Conservation (phyloP, 2,888 invertebrate genomes). For the Cremastinae sp. region DNA sequence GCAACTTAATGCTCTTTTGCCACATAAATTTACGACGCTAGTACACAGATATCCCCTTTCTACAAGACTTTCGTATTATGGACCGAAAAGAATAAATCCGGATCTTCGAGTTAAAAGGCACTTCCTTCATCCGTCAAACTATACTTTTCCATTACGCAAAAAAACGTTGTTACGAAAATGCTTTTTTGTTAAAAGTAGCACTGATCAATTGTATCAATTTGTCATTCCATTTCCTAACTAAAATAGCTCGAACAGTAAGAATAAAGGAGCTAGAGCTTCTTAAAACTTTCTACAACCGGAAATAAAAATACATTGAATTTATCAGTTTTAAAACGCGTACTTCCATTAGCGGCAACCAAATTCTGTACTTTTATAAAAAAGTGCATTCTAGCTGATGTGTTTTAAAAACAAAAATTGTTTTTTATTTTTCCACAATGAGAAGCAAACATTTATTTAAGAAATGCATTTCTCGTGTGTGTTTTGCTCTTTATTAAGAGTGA, state of each 20-base stretch:
- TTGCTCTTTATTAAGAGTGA: slow-evolving; percentile 16
- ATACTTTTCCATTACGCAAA: not conserved
- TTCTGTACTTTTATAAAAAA: no score
- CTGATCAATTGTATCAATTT: no score
- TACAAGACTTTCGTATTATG: slow-evolving; percentile 14
- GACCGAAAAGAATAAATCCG: slow-evolving; percentile 47
- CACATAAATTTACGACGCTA: slow-evolving; percentile 5
- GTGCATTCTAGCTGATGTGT: no score
- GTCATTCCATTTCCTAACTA: no score
- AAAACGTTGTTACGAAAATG: not conserved
- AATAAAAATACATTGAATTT: no score
- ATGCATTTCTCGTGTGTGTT: slow-evolving; percentile 32
- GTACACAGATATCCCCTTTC: slow-evolving; percentile 18
- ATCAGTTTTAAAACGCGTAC: no score
- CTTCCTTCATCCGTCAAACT: slow-evolving; percentile 22
- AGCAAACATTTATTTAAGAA: slow-evolving; percentile 51
- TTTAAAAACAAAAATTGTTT: slow-evolving; percentile 1
- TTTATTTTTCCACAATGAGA: slow-evolving; percentile 11
- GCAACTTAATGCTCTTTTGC: slow-evolving; percentile 23
- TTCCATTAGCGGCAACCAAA: no score
- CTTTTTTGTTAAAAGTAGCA: no score
- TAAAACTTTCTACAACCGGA: no score
- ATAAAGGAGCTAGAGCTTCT: no score
- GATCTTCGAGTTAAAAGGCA: slow-evolving; percentile 19
- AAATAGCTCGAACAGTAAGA: no score